Evolutionary conservation across 2,888 invertebrate genomes (phyloP).

Genomic region (Tholera decimalis): DNA sequence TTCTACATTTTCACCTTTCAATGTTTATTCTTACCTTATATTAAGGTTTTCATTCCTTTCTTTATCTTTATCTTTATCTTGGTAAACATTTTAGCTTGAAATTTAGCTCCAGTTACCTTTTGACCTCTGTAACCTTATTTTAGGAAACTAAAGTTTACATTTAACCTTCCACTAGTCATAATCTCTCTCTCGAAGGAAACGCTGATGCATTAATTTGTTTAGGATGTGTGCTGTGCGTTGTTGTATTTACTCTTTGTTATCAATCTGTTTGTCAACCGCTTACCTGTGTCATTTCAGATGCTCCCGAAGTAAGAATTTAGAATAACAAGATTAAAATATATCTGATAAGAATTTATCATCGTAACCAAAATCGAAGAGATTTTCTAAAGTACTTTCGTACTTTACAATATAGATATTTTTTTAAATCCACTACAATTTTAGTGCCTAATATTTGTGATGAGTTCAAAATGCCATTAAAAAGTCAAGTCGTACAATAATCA

Average conservation of each 20-base stretch:
- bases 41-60: not conserved
- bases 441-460: not conserved
- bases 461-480: not conserved
- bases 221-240: conserved; percentile 39
- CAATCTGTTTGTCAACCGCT: conserved; percentile 43
- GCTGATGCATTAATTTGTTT: conserved; percentile 33
- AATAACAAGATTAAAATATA: conserved; percentile 35
- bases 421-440: not conserved
- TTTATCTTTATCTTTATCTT: conserved; percentile 1
- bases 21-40: not conserved
- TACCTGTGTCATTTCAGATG: conserved; percentile 49
- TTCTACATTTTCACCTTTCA: conserved; percentile 2
- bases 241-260: conserved; percentile 51
- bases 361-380: conserved; percentile 4
- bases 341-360: conserved; percentile 22
- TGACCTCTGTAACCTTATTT: not conserved
- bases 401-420: not conserved
- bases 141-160: conserved; percentile 2
- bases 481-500: not conserved
- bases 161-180: conserved; percentile 2
- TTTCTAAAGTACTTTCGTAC: not conserved
- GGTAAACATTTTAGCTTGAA: not conserved
- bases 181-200: not conserved
- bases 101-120: not conserved
- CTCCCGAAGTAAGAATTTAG: conserved; percentile 46